Percentiles rank a stretch among this genome's conserved stretches.
phyloP scores from a whole-genome alignment of 92 coral and sea anemone species.

The Heliopora coerulea region DNA sequence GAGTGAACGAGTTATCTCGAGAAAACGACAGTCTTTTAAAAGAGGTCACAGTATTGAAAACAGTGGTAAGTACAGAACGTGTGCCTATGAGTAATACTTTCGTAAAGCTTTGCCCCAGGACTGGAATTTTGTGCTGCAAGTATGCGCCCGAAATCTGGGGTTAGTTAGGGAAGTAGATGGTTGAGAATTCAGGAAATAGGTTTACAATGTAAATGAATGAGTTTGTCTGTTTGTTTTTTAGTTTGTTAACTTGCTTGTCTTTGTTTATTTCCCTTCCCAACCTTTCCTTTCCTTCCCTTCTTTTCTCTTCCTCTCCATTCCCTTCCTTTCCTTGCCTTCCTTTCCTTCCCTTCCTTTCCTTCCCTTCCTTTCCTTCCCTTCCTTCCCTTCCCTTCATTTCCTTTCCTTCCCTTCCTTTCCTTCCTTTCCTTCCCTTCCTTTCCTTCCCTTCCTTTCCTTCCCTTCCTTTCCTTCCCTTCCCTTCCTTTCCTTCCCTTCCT shows the following conservation, averaged over 20 bases:
- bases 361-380: background rate
- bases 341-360: background rate
- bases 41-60: slow-evolving; percentile 75
- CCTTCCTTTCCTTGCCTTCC: background rate
- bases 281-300: background rate
- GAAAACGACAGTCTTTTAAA: slow-evolving; percentile 75
- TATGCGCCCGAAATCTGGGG: too few relatives aligned
- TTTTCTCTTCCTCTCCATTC: background rate
- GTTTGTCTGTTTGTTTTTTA: too few relatives aligned
- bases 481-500: background rate
- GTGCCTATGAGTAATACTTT: too few relatives aligned
- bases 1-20: slow-evolving; percentile 83
- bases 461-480: background rate
- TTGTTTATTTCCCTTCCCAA: background rate
- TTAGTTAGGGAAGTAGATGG: too few relatives aligned
- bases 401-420: background rate
- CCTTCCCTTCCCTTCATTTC: background rate
- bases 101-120: too few relatives aligned
- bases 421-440: background rate
- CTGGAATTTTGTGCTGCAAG: too few relatives aligned
- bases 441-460: background rate
- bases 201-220: too few relatives aligned
- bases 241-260: too few relatives aligned
- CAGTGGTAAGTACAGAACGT: slow-evolving; percentile 71
- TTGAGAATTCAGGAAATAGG: too few relatives aligned